Conservation (phyloP, 2,888 invertebrate genomes). For the Caradrina clavipalpis region DNA sequence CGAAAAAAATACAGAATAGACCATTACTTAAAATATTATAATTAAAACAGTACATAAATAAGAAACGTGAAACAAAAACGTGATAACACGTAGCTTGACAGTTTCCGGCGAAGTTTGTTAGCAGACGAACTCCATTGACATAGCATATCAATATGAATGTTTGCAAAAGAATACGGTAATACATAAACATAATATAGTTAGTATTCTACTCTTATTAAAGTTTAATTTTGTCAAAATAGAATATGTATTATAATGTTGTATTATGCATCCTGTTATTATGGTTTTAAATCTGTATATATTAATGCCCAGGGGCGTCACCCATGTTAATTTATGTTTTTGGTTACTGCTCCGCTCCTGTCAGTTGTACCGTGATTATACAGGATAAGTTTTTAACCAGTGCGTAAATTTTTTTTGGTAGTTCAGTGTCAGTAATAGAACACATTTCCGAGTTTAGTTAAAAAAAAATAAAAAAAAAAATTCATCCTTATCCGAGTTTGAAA, state of each 20-base stretch:
- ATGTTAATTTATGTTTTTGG: too few relatives aligned
- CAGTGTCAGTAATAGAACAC: too few relatives aligned
- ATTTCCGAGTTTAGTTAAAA: too few relatives aligned
- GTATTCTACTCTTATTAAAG: constrained; percentile 19
- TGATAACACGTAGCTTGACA: constrained; percentile 5
- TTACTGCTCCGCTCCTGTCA: too few relatives aligned
- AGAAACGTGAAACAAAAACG: constrained; percentile 34
- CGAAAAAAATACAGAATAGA: constrained; percentile 29
- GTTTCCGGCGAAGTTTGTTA: constrained; percentile 18
- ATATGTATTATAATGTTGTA: neutral
- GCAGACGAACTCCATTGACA: constrained; percentile 1
- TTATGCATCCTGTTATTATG: neutral
- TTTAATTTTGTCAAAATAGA: constrained; percentile 4
- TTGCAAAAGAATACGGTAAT: constrained; percentile 9
- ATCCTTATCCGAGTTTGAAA: too few relatives aligned
- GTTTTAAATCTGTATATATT: too few relatives aligned
- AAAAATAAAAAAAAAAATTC: too few relatives aligned
- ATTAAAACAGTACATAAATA: constrained; percentile 12
- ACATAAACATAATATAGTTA: constrained; percentile 1
- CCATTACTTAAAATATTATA: constrained; percentile 19
- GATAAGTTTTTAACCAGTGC: too few relatives aligned
- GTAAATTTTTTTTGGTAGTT: too few relatives aligned
- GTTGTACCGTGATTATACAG: too few relatives aligned
- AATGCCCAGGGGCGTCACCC: too few relatives aligned
- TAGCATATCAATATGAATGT: constrained; percentile 13